Evolutionary conservation across 2,888 invertebrate genomes (phyloP).

Genomic region (Limenitis camilla): DNA sequence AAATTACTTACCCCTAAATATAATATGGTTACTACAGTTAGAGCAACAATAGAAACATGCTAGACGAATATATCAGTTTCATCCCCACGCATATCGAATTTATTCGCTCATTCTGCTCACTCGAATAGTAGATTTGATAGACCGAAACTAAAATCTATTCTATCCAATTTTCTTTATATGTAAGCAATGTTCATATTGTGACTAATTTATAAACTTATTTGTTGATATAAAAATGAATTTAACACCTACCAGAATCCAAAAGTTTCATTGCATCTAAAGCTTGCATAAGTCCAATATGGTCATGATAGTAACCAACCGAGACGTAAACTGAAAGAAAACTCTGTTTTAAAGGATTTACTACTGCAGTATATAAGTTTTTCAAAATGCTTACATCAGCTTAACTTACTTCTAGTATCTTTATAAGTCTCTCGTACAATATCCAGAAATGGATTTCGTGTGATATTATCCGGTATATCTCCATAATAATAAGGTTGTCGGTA

Average conservation of each 20-base stretch:
- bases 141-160: background rate
- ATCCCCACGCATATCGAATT: slow-evolving; percentile 21
- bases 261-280: slow-evolving; percentile 88
- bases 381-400: background rate
- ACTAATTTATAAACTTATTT: too few relatives aligned
- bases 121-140: slow-evolving; percentile 18
- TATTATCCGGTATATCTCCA: slow-evolving; percentile 76
- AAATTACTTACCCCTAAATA: slow-evolving; percentile 25
- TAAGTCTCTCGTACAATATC: slow-evolving; percentile 87
- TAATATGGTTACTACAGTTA: slow-evolving; percentile 37
- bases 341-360: background rate
- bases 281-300: slow-evolving; percentile 92
- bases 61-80: slow-evolving; percentile 48
- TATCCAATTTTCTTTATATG: too few relatives aligned
- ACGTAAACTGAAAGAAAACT: slow-evolving; percentile 85
- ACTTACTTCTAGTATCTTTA: slow-evolving; percentile 90
- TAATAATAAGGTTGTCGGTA: slow-evolving; percentile 79
- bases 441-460: slow-evolving; percentile 89
- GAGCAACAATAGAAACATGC: slow-evolving; percentile 44
- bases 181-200: too few relatives aligned
- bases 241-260: slow-evolving; percentile 80
- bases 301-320: slow-evolving; percentile 90
- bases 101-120: slow-evolving; percentile 19
- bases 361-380: too few relatives aligned
- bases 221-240: background rate